Evolutionary conservation across 2,113 vertebrate genomes (phyloP), one percentile per base, ranked within the genome.

Genomic region (Ameiurus melas): DNA sequence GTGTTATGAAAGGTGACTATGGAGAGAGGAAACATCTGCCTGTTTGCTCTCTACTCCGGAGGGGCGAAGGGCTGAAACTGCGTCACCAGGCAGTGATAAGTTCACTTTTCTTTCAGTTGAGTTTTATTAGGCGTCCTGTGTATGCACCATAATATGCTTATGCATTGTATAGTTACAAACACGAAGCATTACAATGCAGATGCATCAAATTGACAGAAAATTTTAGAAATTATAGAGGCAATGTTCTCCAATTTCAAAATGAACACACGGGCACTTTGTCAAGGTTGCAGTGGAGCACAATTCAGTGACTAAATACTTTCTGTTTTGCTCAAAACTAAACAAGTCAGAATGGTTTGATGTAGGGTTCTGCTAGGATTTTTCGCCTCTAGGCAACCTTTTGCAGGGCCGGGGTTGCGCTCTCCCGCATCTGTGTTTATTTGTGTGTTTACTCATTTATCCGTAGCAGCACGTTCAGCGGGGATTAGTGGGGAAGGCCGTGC

Each of bases 11-110:
- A 83, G 53, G 58, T 83, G 83, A 78, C 30, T 78, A 57, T 66
- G 82, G 82, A 86, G 89, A 92, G 89, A 94, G 93, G 93, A 94
- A 95, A 95, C 94, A 94, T 94, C 94, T 94, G 94, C 89, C 88
- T 92, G 90, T 84, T 81, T 90, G 81, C 90, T 87, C 89, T 90
- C 85, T 53, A 88, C 43, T 84, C 58, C 58, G 43, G 83, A 68
- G 62, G 62, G 43, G 36, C 27, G 39, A 84, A 84, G 62, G 83
- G 62, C 83, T 22, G 39, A 47, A 68, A 68, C 25, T 84, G 83
- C 83, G 62, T 68, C 83, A 84, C 43, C 17, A 33, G 39, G 10
- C 62, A 68, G 39, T 68, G 43, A 84, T 84, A 66, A 84, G 43
- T 84, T 68, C 39, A 68, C 43, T 30, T 53, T 66, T 47, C 83